Base-by-base conservation (phyloP, 2,797 vertebrate species). In the Lacerta viridis region DNA sequence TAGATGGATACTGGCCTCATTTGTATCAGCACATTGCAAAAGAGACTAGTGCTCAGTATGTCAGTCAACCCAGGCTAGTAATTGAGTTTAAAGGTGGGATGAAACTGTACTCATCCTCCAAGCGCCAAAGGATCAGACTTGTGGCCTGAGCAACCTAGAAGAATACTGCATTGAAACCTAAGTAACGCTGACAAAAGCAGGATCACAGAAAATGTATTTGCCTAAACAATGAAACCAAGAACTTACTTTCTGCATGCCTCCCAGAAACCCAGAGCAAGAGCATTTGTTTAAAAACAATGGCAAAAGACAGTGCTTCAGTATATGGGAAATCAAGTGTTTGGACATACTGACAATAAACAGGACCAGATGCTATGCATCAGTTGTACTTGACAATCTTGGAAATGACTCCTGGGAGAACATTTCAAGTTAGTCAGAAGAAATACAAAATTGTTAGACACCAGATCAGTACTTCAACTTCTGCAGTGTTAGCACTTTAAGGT, bases 401-500 rank as follows among this genome's bases (percentile, higher is more conserved):
- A 87, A 87, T 33, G 5, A 80, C 29, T 15, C 50, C 29, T 25
- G 7, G 36, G 3, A 11, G 41, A 43, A 39, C 1, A 25, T 71
- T 23, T 79, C n/a, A 79, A 46, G 61, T 66, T 11, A 59, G 68
- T 59, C 15, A 13, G 55, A 77, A 80, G 39, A 68, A 68, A 78
- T 68, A 39, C 33, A 64, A 66, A 75, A 46, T 25, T 50, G n/a
- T 43, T 18, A 69, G 29, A 66, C 15, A 29, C 43, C n/a, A 39
- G 39, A 25, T 50, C 4, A 23, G 3, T 81, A 64, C 43, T 69
- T 39, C 87, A 69, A 3, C 55, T 59, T 68, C 17, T 55, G 74
- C 27, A 88, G 55, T 69, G 23, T 88, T 88, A 69, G 20, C n/a
- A 66, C 39, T 83, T 75, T 66, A 55, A 80, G 5, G n/a, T 80